These are phyloP conservation scores for Sylvietta virens DNA, from an alignment of 2,113 vertebrate species.

Conservation along the genomic window DNA sequence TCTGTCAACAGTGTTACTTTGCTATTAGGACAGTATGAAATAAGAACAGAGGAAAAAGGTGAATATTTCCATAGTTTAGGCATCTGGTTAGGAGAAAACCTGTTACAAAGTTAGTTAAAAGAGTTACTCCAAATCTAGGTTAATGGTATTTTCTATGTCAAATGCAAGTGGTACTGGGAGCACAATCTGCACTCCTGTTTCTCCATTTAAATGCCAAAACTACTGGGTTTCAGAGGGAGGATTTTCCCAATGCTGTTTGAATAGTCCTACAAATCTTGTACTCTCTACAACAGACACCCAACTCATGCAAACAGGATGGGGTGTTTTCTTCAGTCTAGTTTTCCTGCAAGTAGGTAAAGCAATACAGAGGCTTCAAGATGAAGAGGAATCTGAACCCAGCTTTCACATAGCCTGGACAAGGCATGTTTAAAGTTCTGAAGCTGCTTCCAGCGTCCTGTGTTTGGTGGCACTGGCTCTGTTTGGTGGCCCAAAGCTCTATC, in stretches of 20 bases:
- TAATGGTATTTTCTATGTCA: not conserved
- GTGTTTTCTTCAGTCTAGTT: not conserved
- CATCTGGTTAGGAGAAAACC: not conserved
- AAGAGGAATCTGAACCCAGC: not conserved
- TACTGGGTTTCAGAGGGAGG: not conserved
- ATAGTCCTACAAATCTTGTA: not conserved
- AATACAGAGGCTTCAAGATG: not conserved
- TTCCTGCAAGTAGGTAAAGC: not conserved
- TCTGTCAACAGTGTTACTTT: not conserved
- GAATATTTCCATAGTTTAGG: not conserved
- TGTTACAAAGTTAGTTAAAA: not conserved
- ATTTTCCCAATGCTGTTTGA: not conserved
- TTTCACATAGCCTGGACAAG: not conserved
- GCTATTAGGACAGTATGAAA: not conserved
- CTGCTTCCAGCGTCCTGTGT: not conserved
- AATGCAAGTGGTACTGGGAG: not conserved
- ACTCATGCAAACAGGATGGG: not conserved
- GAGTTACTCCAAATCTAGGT: not conserved
- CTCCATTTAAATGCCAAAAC: not conserved
- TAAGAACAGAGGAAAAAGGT: not conserved
- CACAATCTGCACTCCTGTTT: not conserved
- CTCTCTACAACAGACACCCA: not conserved
- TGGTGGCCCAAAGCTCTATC: not conserved
- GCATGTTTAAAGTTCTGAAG: not conserved
- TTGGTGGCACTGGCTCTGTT: not conserved